Base-by-base conservation (phyloP, 2,113 vertebrate genomes). In the Nothocercus julius region DNA sequence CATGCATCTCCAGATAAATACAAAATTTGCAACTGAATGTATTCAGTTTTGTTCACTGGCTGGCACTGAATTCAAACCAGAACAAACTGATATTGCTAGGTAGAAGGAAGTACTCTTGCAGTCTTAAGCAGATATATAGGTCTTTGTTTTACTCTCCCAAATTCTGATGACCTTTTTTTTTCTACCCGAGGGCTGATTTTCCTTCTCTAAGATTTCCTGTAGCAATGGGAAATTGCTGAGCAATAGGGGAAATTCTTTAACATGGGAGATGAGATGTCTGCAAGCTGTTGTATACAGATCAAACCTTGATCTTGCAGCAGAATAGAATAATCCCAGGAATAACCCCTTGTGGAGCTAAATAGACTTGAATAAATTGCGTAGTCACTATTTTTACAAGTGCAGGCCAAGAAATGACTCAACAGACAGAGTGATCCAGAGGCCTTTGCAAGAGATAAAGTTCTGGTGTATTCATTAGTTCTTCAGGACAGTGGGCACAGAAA, bases 11-110 rank as follows among this genome's bases (percentile, higher is more conserved):
- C 83, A 72, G 44, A 38, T 53, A 92, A 95, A 92, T 69, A 90
- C 45, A 66, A 74, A 59, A 64, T 36, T 74, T 77, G 80, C 83
- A 90, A 64, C 80, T 95, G 93, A 86, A 84, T 78, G 78, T 92
- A 93, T 20, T 20, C 86, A 95, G 22, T 36, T 36, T 36, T 36
- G 36, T 36, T 36, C 30, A 5, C 51, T 83, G 54, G 30, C 64
- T 89, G 64, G 16, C 68, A 25, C 1, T 5, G 68, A 80, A 93
- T 92, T 85, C 49, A 56, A 77, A 68, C 6, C 67, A 83, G 53
- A 40, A 11, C 25, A 34, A 62, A 13, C 44, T 15, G 42, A 80
- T 18, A 16, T 38, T 95, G 12, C 34, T 51, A 28, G 42, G 38
- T 62, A 88, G 34, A 74, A 17, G 34, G 61, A 77, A 80, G 28